These are phyloP conservation scores for Steinernema carpocapsae DNA, from an alignment of 2,888 invertebrate species.

Conservation along the genomic window DNA sequence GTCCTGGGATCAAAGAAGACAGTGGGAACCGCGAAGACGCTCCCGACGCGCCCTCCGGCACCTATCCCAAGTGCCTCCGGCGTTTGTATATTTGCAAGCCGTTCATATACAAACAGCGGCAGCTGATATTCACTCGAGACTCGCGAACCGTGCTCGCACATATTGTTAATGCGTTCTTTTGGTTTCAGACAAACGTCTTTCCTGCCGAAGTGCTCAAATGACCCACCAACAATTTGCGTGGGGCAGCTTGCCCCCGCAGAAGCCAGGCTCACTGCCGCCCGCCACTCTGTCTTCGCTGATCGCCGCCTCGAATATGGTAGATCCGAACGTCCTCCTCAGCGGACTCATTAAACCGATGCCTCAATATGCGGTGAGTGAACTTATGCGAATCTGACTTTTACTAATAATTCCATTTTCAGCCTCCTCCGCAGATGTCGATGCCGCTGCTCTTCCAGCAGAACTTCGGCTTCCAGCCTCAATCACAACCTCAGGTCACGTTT, in stretches of 20 bases:
- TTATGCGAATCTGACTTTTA: neutral
- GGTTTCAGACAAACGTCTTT: slow-evolving; percentile 10
- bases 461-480: neutral
- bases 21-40: too few species aligned
- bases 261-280: neutral
- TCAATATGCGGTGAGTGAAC: neutral
- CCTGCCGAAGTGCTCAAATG: slow-evolving; percentile 3
- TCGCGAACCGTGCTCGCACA: neutral
- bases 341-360: slow-evolving; percentile 7
- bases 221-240: slow-evolving; percentile 31
- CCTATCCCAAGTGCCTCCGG: slow-evolving; percentile 7
- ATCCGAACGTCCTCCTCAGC: neutral
- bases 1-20: too few species aligned
- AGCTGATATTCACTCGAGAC: slow-evolving; percentile 6
- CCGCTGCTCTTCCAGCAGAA: neutral
- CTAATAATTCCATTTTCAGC: neutral
- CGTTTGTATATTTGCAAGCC: slow-evolving; percentile 23
- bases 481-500: neutral
- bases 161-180: neutral
- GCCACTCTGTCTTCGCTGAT: neutral
- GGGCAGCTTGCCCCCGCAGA: slow-evolving; percentile 24
- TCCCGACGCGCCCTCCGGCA: too few species aligned
- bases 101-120: slow-evolving; percentile 20
- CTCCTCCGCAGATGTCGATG: neutral
- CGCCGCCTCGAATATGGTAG: neutral